A percentile compares a stretch with the other conserved stretches of the same genome.
phyloP scores from a whole-genome alignment of 2,888 invertebrate species.

The Caenorhabditis sinica region DNA sequence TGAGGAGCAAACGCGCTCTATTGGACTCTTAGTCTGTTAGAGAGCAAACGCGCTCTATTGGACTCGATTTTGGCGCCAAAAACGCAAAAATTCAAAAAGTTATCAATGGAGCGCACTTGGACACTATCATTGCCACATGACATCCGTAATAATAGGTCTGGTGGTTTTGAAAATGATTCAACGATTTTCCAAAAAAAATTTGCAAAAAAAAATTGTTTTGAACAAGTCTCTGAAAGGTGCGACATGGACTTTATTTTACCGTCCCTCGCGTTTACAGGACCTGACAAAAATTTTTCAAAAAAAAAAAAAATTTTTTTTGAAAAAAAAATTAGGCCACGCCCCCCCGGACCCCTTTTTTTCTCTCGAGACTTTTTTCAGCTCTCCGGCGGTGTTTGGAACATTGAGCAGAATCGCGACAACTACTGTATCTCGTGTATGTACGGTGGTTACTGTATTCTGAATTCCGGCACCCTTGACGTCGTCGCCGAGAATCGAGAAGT shows the following conservation, averaged over 20 bases:
- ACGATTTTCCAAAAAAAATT: slow-evolving; percentile 28
- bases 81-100: too few relatives aligned
- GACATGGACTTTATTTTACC: slow-evolving; percentile 32
- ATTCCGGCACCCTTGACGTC: slow-evolving; percentile 44
- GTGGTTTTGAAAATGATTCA: slow-evolving; percentile 26
- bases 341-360: too few relatives aligned
- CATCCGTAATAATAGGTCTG: neutral
- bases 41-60: neutral
- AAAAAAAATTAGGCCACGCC: too few relatives aligned
- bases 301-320: neutral
- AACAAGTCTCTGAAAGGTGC: slow-evolving; percentile 38
- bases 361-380: slow-evolving; percentile 69
- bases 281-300: slow-evolving; percentile 15
- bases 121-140: slow-evolving; percentile 14
- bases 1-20: neutral
- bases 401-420: slow-evolving; percentile 44
- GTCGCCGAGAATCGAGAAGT: slow-evolving; percentile 51
- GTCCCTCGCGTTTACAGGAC: slow-evolving; percentile 41
- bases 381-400: slow-evolving; percentile 71
- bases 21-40: neutral
- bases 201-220: too few relatives aligned
- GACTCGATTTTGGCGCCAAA: neutral
- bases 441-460: slow-evolving; percentile 66
- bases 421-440: slow-evolving; percentile 70
- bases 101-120: neutral